phyloP scores from a whole-genome alignment of 2,113 vertebrate genomes.

The Pungitius pungitius region DNA sequence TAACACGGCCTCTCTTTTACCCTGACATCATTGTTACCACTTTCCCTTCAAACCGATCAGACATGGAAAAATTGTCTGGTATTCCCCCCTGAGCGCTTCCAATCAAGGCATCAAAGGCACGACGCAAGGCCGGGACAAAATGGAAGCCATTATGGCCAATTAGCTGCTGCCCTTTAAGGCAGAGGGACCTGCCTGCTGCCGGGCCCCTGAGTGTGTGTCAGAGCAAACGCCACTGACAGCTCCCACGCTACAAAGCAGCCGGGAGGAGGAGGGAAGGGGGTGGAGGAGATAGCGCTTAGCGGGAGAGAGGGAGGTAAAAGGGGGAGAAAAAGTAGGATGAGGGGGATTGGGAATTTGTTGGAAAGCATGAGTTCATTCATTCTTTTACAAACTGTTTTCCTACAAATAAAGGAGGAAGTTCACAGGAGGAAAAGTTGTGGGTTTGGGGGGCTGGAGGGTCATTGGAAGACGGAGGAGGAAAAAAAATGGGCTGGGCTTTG shows the following conservation, averaged over 20 bases:
- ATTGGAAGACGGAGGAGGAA: slow-evolving; percentile 36
- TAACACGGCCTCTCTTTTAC: slow-evolving; percentile 45
- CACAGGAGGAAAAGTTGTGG: slow-evolving; percentile 8
- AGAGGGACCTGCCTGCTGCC: slow-evolving; percentile 67
- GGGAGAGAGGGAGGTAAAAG: background rate
- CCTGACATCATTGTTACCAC: slow-evolving; percentile 67
- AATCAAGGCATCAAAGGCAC: slow-evolving; percentile 76
- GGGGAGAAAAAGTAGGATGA: slow-evolving; percentile 24
- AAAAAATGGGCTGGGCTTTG: slow-evolving; percentile 39
- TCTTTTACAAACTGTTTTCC: slow-evolving; percentile 54
- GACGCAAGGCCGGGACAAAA: slow-evolving; percentile 75
- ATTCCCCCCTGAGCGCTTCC: slow-evolving; percentile 65
- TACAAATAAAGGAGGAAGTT: slow-evolving; percentile 59
- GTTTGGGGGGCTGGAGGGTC: background rate
- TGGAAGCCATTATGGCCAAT: slow-evolving; percentile 78
- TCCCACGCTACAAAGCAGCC: slow-evolving; percentile 62
- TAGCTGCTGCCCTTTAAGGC: slow-evolving; percentile 72
- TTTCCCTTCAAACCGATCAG: slow-evolving; percentile 59
- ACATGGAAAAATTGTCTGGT: slow-evolving; percentile 68
- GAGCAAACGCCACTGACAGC: slow-evolving; percentile 68
- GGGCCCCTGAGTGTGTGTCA: slow-evolving; percentile 58
- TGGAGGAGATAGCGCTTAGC: background rate
- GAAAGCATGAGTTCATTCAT: slow-evolving; percentile 58
- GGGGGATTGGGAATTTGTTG: slow-evolving; percentile 38
- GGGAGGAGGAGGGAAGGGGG: background rate